phyloP scores from a whole-genome alignment of 2,888 invertebrate genomes.

The Orthonevra nobilis region DNA sequence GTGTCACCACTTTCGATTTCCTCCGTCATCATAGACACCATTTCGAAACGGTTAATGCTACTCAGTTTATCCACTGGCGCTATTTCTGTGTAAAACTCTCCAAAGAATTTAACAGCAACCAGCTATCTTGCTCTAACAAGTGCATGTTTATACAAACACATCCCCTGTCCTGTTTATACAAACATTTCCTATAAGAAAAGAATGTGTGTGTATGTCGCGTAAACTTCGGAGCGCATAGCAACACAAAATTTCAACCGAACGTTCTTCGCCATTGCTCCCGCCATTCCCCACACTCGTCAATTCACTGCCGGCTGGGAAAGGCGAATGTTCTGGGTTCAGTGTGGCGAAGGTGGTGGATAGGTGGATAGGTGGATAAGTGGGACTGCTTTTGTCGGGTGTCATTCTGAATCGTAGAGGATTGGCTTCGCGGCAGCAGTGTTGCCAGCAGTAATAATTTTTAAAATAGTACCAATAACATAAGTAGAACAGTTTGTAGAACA shows the following conservation, averaged over 20 bases:
- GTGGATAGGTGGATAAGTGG: not conserved
- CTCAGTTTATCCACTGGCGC: too few species aligned
- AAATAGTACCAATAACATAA: too few species aligned
- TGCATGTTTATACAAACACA: constrained; percentile 48
- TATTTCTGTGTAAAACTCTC: constrained; percentile 35
- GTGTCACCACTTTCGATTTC: too few species aligned
- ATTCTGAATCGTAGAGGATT: too few species aligned
- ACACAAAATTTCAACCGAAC: constrained; percentile 60
- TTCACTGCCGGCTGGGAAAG: constrained; percentile 36
- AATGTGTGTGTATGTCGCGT: constrained; percentile 63
- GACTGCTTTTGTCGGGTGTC: too few species aligned
- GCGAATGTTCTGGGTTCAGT: too few species aligned
- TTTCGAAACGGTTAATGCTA: constrained; percentile 35
- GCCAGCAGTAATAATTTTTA: too few species aligned
- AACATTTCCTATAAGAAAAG: constrained; percentile 53
- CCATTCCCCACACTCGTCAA: constrained; percentile 41
- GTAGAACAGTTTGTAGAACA: too few species aligned
- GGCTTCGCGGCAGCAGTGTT: not conserved
- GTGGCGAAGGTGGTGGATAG: constrained; percentile 12
- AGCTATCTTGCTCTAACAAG: constrained; percentile 44
- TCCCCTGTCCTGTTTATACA: constrained; percentile 44
- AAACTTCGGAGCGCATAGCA: constrained; percentile 67
- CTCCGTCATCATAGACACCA: not conserved
- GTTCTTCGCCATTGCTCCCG: constrained; percentile 42
- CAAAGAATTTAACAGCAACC: constrained; percentile 47